Conservation (phyloP, 2,888 invertebrate genomes). For the Nematopogon swammerdamellus region DNA sequence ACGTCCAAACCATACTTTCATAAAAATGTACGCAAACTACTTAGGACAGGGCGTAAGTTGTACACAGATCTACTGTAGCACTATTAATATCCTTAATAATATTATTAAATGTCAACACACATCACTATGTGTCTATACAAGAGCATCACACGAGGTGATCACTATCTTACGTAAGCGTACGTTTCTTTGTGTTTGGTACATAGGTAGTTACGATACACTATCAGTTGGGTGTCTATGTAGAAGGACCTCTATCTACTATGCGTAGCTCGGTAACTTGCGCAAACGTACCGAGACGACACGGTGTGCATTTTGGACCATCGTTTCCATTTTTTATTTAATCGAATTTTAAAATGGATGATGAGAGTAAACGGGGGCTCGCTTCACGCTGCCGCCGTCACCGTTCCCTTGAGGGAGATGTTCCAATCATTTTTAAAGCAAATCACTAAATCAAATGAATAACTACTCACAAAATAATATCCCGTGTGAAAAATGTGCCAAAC, state of each 20-base stretch:
- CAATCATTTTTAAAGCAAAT: too few species aligned
- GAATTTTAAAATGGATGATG: neutral
- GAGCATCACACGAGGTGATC: neutral
- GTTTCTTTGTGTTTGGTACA: neutral
- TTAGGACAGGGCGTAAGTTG: slow-evolving; percentile 11
- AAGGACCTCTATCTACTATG: too few species aligned
- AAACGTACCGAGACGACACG: neutral
- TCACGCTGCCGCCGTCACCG: neutral
- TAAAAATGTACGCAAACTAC: slow-evolving; percentile 17
- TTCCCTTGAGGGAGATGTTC: too few species aligned
- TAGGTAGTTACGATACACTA: neutral
- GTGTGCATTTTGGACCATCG: neutral
- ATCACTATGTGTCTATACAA: neutral
- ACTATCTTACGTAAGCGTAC: neutral
- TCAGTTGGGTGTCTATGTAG: too few species aligned
- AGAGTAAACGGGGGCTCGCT: neutral
- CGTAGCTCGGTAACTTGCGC: too few species aligned
- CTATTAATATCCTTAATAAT: slow-evolving; percentile 17
- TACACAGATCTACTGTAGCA: slow-evolving; percentile 53
- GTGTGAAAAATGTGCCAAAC: too few species aligned
- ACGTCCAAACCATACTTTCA: neutral
- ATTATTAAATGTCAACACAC: neutral
- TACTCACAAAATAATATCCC: too few species aligned
- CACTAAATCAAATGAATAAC: too few species aligned
- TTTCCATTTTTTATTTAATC: neutral